Conservation (phyloP, 2,113 vertebrate species). For the Procavia capensis region DNA sequence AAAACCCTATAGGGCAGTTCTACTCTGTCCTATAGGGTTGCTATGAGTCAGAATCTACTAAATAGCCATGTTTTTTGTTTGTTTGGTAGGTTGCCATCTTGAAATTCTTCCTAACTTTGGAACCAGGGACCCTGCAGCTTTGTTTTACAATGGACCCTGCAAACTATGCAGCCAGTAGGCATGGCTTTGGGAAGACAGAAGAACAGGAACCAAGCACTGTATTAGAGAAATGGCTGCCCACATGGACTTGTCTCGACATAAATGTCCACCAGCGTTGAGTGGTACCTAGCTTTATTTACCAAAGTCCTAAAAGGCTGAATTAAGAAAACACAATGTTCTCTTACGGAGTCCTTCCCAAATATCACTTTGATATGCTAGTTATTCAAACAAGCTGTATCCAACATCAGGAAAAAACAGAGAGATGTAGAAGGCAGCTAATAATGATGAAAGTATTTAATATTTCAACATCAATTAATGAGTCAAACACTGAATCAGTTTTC, state of each 20-base stretch:
- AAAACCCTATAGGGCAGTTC: no score
- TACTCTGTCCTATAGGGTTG: no score
- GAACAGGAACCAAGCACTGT: not conserved
- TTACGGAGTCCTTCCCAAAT: not conserved
- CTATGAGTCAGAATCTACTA: no score
- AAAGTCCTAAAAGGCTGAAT: slow-evolving; percentile 22
- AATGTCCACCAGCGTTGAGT: not conserved
- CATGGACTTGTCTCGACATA: not conserved
- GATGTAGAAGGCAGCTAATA: not conserved
- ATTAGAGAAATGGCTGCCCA: not conserved
- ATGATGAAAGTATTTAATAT: slow-evolving; percentile 1
- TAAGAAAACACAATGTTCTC: not conserved
- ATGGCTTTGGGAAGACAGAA: not conserved
- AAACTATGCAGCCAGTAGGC: not conserved
- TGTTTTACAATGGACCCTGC: not conserved
- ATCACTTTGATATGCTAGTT: not conserved
- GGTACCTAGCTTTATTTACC: not conserved
- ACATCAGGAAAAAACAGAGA: not conserved
- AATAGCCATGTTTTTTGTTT: no score
- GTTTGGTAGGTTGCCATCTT: not conserved
- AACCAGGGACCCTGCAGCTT: not conserved
- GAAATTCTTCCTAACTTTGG: not conserved
- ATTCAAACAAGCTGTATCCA: slow-evolving; percentile 12
- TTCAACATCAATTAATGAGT: not conserved
- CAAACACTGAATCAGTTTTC: not conserved